phyloP scores from a whole-genome alignment of 2,113 vertebrate genomes.

The Cariama cristata region DNA sequence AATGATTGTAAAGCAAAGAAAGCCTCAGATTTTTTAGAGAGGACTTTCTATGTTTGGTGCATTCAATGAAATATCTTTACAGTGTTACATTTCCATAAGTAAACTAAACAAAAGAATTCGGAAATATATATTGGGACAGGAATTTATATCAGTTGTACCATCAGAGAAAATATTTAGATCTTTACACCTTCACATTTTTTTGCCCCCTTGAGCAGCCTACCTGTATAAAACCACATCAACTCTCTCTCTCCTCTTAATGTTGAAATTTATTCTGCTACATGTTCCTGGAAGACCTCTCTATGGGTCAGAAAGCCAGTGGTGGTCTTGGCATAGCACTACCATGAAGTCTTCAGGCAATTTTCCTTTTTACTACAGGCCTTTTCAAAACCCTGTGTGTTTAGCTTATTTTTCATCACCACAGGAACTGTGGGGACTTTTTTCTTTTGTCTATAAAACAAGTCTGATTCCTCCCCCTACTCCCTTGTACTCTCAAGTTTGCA shows the following conservation, averaged over 20 bases:
- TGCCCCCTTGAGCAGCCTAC: not conserved
- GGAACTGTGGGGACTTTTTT: not conserved
- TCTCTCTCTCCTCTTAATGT: not conserved
- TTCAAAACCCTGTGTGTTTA: not conserved
- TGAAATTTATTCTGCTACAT: not conserved
- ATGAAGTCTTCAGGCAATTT: not conserved
- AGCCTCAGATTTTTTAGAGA: not conserved
- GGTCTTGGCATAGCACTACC: not conserved
- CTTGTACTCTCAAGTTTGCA: not conserved
- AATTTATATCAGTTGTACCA: not conserved
- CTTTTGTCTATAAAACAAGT: not conserved
- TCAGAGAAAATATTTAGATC: not conserved
- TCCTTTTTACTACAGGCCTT: not conserved
- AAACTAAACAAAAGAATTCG: not conserved
- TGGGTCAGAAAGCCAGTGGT: not conserved
- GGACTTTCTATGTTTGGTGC: not conserved
- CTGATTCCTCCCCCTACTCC: not conserved
- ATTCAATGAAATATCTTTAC: not conserved
- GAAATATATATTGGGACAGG: not conserved
- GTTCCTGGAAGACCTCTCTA: not conserved
- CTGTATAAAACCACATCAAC: not conserved
- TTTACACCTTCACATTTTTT: not conserved
- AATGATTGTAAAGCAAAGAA: not conserved
- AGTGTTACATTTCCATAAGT: not conserved
- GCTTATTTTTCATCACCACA: not conserved